Conservation (phyloP, 2,797 vertebrate species). For the Macrochelys suwanniensis region DNA sequence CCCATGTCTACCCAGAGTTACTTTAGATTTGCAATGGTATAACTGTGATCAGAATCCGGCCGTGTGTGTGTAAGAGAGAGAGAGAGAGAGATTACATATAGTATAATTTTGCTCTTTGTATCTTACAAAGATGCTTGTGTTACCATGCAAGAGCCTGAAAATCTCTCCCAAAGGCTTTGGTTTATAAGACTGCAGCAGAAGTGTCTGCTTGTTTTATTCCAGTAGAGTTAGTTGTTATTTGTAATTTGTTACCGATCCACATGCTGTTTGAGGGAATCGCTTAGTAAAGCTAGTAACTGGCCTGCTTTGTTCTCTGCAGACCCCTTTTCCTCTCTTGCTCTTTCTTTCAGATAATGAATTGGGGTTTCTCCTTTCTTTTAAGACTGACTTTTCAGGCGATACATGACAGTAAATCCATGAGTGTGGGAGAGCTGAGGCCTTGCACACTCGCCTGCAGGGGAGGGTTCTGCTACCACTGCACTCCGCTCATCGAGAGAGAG, state of each 20-base stretch:
- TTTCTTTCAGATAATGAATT: neutral
- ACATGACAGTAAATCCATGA: fast-evolving
- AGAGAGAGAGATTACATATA: fast-evolving
- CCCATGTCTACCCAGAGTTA: neutral
- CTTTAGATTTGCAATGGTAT: neutral
- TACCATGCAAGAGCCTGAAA: neutral
- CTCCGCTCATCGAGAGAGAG: neutral
- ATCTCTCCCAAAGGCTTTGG: neutral
- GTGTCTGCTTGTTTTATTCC: neutral
- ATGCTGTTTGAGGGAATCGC: neutral
- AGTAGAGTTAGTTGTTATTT: neutral
- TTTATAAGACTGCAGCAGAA: neutral
- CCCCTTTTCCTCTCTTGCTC: neutral
- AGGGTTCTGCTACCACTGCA: fast-evolving
- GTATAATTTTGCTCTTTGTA: neutral
- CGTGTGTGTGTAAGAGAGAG: neutral
- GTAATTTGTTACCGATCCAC: neutral
- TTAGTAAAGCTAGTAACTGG: neutral
- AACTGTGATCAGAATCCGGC: neutral
- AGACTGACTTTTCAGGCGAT: neutral
- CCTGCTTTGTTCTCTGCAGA: neutral
- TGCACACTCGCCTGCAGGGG: neutral
- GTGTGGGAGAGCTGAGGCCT: fast-evolving
- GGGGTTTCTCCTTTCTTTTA: neutral
- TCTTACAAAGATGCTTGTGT: neutral